These are phyloP conservation scores for Saturnia japonica DNA, from an alignment of 2,888 invertebrate genomes.

Conservation along the genomic window DNA sequence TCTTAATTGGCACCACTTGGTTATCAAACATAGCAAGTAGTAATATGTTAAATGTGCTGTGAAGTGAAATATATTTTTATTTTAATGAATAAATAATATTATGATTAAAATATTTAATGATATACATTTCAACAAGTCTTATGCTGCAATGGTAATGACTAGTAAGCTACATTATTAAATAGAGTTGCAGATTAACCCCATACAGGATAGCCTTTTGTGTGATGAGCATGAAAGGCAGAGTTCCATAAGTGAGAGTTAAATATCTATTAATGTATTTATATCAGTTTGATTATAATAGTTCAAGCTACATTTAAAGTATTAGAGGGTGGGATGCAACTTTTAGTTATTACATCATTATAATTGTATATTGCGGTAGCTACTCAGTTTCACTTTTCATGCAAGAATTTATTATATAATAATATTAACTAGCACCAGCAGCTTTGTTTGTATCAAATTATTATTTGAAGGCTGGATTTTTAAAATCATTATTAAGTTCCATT, in stretches of 20 bases:
- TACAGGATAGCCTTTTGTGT: background rate
- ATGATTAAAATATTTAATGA: background rate
- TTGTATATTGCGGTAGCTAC: background rate
- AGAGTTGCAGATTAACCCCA: background rate
- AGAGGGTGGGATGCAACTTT: background rate
- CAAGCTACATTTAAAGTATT: background rate
- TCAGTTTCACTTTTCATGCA: constrained; percentile 2
- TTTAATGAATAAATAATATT: background rate
- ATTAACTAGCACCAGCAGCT: background rate
- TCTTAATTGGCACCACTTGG: no score
- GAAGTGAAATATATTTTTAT: background rate
- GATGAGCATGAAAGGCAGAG: background rate
- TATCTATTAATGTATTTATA: background rate
- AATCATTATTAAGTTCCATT: background rate
- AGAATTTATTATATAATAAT: constrained; percentile 7
- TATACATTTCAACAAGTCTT: background rate
- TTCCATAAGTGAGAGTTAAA: background rate
- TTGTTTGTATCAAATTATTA: background rate
- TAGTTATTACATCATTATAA: constrained; percentile 2
- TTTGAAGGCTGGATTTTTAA: background rate
- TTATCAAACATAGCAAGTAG: no score
- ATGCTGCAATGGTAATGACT: background rate
- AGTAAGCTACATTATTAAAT: background rate
- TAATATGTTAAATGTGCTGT: background rate
- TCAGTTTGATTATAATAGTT: background rate